phyloP scores from a whole-genome alignment of 2,888 invertebrate genomes.

The Tenthredo scrophulariae region DNA sequence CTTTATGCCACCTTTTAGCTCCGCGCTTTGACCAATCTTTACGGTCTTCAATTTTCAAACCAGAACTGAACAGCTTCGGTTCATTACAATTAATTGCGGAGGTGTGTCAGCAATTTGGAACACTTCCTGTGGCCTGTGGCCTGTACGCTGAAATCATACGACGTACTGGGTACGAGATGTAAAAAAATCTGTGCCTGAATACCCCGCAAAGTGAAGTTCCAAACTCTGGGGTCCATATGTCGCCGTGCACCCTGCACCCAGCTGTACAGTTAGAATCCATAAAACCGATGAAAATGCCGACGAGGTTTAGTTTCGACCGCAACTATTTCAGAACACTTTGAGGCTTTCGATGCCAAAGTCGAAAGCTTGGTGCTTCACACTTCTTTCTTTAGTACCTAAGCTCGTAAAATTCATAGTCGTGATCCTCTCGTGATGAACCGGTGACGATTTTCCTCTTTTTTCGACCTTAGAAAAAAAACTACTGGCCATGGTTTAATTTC shows the following conservation, averaged over 20 bases:
- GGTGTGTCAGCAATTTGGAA: slow-evolving; percentile 40
- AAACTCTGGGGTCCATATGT: slow-evolving; percentile 44
- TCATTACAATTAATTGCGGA: neutral
- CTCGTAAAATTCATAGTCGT: neutral
- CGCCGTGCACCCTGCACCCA: slow-evolving; percentile 33
- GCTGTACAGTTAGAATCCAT: slow-evolving; percentile 50
- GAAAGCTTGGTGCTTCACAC: neutral
- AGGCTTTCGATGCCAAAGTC: slow-evolving; percentile 45
- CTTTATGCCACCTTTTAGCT: neutral
- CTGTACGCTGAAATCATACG: neutral
- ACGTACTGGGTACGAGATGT: neutral
- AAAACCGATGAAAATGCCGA: slow-evolving; percentile 48
- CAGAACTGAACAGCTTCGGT: neutral
- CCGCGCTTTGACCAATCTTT: neutral
- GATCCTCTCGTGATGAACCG: neutral
- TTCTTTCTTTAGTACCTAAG: neutral
- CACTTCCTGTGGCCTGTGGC: neutral
- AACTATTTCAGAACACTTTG: slow-evolving; percentile 54
- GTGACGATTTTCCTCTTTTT: neutral
- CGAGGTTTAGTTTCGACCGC: slow-evolving; percentile 53
- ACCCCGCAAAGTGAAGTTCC: slow-evolving; percentile 1
- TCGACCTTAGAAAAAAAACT: neutral
- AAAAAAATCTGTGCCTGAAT: neutral
- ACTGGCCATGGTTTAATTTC: neutral
- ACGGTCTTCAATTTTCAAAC: neutral